phyloP scores from a whole-genome alignment of 2,888 invertebrate species.

The Baccha elongata region DNA sequence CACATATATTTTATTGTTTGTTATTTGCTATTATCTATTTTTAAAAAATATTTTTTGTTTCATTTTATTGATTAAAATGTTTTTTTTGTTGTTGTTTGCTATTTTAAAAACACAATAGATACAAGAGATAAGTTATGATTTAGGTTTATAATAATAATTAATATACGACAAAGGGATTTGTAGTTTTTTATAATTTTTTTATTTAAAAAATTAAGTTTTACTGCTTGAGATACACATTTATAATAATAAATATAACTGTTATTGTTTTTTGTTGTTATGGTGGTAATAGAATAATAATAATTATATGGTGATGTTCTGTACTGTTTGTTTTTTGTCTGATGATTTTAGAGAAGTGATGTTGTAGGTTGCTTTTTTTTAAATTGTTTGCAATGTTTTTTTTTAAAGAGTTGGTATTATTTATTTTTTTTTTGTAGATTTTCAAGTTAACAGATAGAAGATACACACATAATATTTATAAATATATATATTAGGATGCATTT shows the following conservation, averaged over 20 bases:
- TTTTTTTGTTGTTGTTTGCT: conserved; percentile 5
- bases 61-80: conserved; percentile 5
- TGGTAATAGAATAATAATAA: conserved; percentile 3
- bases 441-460: conserved; percentile 74
- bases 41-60: conserved; percentile 21
- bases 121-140: conserved; percentile 36
- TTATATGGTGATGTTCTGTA: conserved; percentile 55
- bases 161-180: conserved; percentile 30
- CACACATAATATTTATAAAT: conserved; percentile 72
- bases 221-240: conserved; percentile 44
- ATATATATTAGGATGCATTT: conserved; percentile 72
- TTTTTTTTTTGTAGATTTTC: conserved; percentile 37
- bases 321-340: conserved; percentile 44
- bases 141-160: conserved; percentile 10
- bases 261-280: conserved; percentile 39
- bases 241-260: conserved; percentile 20
- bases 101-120: conserved; percentile 43
- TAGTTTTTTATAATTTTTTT: conserved; percentile 1
- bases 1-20: conserved; percentile 43
- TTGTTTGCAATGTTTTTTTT: conserved; percentile 21
- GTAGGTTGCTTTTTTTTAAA: conserved; percentile 5
- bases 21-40: conserved; percentile 24
- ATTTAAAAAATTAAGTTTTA: conserved; percentile 11
- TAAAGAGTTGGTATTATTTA: conserved; percentile 31
- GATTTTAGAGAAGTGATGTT: conserved; percentile 35